Evolutionary conservation across 1,140 invertebrate genomes (phyloP), one percentile per base, ranked within the genome.

Genomic region (Drosophila lini): DNA sequence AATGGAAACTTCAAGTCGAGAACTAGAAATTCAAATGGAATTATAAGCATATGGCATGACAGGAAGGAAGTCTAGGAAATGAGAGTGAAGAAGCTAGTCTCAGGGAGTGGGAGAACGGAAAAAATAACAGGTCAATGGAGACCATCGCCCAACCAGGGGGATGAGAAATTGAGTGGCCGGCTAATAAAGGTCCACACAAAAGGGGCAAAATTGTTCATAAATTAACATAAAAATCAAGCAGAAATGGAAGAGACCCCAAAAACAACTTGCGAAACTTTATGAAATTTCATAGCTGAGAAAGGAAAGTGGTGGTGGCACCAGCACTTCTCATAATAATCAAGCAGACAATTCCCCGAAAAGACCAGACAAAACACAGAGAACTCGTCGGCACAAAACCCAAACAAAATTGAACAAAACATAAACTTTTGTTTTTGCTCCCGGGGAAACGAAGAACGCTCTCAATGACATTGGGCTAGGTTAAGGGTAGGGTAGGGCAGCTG

Each of bases 1-100:
- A 86, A 82, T 88, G 82, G 61, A 85, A 85, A 78, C 79, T 85
- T 76, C 82, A 77, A 74, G 65, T 67, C 81, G 61, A 57, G 48
- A 31, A 32, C 31, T 58, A 40, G 77, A 67, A 79, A 50, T 60
- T 52, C 42, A 28, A 59, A 34, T 74, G 52, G 62, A 81, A 81
- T 81, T 77, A 81, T 78, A 81, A 73, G 73, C 73, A 81, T 70
- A 50, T 44, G 48, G 64, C 78, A 80, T 75, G 78, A 70, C 62
- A 73, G 48, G 44, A 68, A 44, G n/a, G 36, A 47, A 36, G 45
- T 38, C 28, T 28, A 34, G 48, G 36, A 28, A 25, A 16, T 22
- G 45, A 6, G 47, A 5, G 15, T 13, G 8, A 25, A 47, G 38
- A 41, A 55, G 32, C 36, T 5, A 7, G 28, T 5, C 5, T 53